Conservation (phyloP, 1,140 invertebrate genomes). For the Hormaphis cornu region DNA sequence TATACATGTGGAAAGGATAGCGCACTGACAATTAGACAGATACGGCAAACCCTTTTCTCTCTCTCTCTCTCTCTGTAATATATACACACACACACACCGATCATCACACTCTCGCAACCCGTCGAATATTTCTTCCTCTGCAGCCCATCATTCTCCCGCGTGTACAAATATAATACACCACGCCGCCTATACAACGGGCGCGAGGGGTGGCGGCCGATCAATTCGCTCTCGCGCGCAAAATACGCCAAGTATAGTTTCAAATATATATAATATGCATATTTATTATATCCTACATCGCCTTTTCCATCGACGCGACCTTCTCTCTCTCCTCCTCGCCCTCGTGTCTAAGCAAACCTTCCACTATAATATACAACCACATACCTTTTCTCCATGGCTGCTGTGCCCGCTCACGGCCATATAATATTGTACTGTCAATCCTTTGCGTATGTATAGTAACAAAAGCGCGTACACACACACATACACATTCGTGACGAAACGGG, state of each 20-base stretch:
- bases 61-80: constrained; percentile 36
- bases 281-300: constrained; percentile 33
- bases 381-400: too few relatives aligned
- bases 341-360: too few relatives aligned
- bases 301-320: constrained; percentile 36
- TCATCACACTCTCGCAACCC: constrained; percentile 30
- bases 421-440: constrained; percentile 20
- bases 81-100: constrained; percentile 36
- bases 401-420: neutral
- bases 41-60: constrained; percentile 34
- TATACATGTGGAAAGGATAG: neutral
- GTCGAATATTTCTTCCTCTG: constrained; percentile 31
- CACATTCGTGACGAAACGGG: constrained; percentile 30
- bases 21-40: constrained; percentile 32
- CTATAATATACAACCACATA: too few relatives aligned
- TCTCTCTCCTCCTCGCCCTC: neutral
- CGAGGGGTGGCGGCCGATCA: too few relatives aligned
- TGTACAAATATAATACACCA: neutral
- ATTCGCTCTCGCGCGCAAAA: constrained; percentile 30
- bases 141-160: constrained; percentile 5
- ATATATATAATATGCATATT: too few relatives aligned
- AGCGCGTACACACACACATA: constrained; percentile 7
- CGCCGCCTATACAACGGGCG: too few relatives aligned
- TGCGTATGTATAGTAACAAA: neutral
- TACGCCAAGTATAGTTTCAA: constrained; percentile 28